These are phyloP conservation scores for Hozukius guyotensis DNA, from an alignment of 2,797 vertebrate species.

Conservation along the genomic window DNA sequence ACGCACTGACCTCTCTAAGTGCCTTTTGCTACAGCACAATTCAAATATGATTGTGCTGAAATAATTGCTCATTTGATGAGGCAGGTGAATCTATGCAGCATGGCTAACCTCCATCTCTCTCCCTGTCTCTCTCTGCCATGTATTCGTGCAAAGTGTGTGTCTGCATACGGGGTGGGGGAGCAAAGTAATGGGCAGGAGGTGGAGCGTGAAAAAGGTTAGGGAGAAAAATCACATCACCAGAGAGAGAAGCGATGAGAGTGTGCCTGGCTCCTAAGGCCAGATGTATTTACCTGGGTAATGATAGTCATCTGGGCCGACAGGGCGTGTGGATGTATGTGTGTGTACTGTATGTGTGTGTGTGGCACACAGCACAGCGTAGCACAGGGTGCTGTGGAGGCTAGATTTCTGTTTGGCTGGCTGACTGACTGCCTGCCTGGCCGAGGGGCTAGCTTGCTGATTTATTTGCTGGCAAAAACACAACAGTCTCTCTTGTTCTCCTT, in stretches of 20 bases:
- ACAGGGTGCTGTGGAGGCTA: slow-evolving; percentile 53
- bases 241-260: slow-evolving; percentile 61
- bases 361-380: slow-evolving; percentile 54
- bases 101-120: slow-evolving; percentile 4
- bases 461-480: slow-evolving; percentile 46
- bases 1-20: slow-evolving; percentile 55
- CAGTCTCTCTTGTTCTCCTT: slow-evolving; percentile 28
- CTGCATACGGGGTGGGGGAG: slow-evolving; percentile 42
- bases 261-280: slow-evolving; percentile 76
- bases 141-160: slow-evolving; percentile 48
- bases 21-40: slow-evolving; percentile 50
- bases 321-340: slow-evolving; percentile 26
- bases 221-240: slow-evolving; percentile 72
- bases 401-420: slow-evolving; percentile 70
- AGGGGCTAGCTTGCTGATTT: slow-evolving; percentile 45
- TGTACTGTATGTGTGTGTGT: slow-evolving; percentile 9
- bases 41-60: slow-evolving; percentile 62
- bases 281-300: slow-evolving; percentile 80
- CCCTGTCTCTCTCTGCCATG: background rate
- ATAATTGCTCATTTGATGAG: slow-evolving; percentile 71
- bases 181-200: slow-evolving; percentile 66
- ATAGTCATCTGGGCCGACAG: slow-evolving; percentile 79
- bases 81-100: slow-evolving; percentile 54
- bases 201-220: slow-evolving; percentile 74
- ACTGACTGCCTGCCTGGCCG: slow-evolving; percentile 43